These are phyloP conservation scores for Delphinus delphis DNA, from an alignment of 2,113 vertebrate species.

Conservation along the genomic window DNA sequence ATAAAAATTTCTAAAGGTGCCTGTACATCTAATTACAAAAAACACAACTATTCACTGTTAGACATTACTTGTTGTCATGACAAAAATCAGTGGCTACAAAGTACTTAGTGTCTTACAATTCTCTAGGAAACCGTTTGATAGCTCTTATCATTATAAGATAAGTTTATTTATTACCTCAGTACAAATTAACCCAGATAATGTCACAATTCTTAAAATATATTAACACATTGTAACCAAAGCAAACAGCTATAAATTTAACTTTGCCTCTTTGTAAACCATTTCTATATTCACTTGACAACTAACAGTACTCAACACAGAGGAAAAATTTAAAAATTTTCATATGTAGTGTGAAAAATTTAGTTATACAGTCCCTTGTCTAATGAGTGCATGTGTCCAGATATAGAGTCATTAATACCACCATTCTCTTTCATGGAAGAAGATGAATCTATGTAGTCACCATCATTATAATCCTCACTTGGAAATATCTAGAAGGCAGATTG, in stretches of 20 bases:
- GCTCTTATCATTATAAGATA: background rate
- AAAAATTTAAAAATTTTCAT: background rate
- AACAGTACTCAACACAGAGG: background rate
- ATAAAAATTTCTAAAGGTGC: background rate
- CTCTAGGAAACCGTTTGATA: background rate
- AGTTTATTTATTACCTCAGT: background rate
- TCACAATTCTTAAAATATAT: background rate
- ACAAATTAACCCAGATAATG: background rate
- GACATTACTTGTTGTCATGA: background rate
- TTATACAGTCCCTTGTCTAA: background rate
- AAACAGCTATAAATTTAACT: slow-evolving; percentile 38
- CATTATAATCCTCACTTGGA: background rate
- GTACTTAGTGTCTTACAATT: background rate
- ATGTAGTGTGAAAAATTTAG: background rate
- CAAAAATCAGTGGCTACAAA: background rate
- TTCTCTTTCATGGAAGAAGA: background rate
- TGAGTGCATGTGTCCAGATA: background rate
- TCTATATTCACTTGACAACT: background rate
- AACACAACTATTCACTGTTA: background rate
- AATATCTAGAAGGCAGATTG: background rate
- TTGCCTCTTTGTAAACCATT: background rate
- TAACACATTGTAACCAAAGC: background rate
- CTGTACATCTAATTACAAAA: background rate
- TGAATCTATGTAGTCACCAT: background rate
- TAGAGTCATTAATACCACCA: background rate